These are phyloP conservation scores for Copsychus sechellarum DNA, from an alignment of 2,113 vertebrate species.

Conservation along the genomic window DNA sequence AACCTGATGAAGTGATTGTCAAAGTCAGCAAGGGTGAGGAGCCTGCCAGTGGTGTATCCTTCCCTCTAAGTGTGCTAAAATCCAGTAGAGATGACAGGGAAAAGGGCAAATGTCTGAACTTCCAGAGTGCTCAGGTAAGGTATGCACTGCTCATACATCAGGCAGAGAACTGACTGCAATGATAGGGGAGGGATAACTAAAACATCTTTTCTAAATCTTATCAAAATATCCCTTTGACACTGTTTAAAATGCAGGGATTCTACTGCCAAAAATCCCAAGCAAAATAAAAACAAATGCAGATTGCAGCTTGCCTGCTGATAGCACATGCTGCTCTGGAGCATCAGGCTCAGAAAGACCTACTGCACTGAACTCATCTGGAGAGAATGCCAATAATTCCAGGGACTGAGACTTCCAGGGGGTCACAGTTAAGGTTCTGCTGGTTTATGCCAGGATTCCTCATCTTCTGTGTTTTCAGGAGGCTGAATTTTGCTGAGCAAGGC, in stretches of 20 bases:
- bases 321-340: not conserved
- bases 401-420: not conserved
- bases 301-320: not conserved
- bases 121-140: not conserved
- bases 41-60: not conserved
- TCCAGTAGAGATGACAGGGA: not conserved
- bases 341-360: not conserved
- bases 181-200: not conserved
- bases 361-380: not conserved
- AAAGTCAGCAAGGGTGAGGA: not conserved
- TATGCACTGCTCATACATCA: not conserved
- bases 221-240: not conserved
- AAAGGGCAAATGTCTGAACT: not conserved
- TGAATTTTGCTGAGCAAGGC: constrained; percentile 4
- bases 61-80: not conserved
- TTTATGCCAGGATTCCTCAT: not conserved
- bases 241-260: not conserved
- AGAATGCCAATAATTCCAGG: not conserved
- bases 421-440: not conserved
- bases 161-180: not conserved
- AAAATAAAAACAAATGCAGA: constrained; percentile 1
- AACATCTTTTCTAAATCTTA: not conserved
- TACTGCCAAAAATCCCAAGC: not conserved
- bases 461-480: not conserved
- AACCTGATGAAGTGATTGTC: not conserved